Evolutionary conservation across 2,113 vertebrate species (phyloP).

Genomic region (Spilogale gracilis): DNA sequence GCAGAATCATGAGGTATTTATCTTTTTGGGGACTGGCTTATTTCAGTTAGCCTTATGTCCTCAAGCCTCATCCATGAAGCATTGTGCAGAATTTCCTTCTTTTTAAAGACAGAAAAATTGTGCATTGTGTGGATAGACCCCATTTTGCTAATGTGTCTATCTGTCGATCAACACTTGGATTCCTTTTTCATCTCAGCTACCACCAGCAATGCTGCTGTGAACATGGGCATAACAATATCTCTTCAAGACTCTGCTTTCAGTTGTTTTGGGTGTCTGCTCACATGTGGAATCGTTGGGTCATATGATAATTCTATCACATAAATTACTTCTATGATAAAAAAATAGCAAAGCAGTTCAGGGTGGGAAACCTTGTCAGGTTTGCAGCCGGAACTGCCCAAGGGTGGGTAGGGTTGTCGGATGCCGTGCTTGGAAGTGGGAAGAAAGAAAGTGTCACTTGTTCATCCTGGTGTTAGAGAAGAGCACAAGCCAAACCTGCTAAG

Average conservation of each 20-base stretch:
- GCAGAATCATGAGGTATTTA: not conserved
- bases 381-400: not conserved
- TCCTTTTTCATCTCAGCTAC: not conserved
- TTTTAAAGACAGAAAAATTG: not conserved
- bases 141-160: not conserved
- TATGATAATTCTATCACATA: not conserved
- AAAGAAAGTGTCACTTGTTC: not conserved
- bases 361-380: not conserved
- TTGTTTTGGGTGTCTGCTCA: not conserved
- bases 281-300: not conserved
- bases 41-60: not conserved
- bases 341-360: not conserved
- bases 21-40: not conserved
- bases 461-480: not conserved
- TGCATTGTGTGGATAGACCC: not conserved
- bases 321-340: slow-evolving; percentile 20
- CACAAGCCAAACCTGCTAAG: not conserved
- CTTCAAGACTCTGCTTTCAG: not conserved
- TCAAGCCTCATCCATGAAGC: not conserved
- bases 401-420: not conserved
- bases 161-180: not conserved
- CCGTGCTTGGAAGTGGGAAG: slow-evolving; percentile 21
- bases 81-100: not conserved
- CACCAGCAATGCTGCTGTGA: not conserved
- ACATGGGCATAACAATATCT: not conserved